A percentile compares a stretch with the other conserved stretches of the same genome.
phyloP scores from a whole-genome alignment of 37 sponge, comb jelly and placozoan species.

The Aplysina aerophoba region DNA sequence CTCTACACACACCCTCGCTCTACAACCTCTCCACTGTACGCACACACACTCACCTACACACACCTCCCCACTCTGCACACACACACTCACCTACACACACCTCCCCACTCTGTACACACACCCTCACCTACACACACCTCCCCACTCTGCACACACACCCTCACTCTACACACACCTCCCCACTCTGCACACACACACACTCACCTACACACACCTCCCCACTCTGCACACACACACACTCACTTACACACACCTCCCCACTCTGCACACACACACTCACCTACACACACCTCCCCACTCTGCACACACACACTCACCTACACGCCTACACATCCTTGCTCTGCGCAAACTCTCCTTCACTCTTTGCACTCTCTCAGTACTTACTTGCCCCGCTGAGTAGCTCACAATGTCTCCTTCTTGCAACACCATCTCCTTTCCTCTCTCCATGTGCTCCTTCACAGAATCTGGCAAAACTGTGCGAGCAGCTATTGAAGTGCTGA shows the following conservation, averaged over 20 bases:
- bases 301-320: neutral
- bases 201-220: neutral
- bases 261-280: neutral
- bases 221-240: neutral
- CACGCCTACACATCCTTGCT: too few species aligned
- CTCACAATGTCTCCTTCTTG: too few species aligned
- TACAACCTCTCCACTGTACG: too few species aligned
- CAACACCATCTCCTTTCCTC: too few species aligned
- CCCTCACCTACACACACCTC: neutral
- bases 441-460: too few species aligned
- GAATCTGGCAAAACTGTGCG: slow-evolving; percentile 85
- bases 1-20: too few species aligned
- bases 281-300: neutral
- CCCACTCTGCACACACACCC: neutral
- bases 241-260: neutral
- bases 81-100: neutral
- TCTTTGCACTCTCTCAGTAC: too few species aligned
- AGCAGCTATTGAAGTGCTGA: slow-evolving; percentile 74
- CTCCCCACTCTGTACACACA: neutral
- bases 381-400: too few species aligned
- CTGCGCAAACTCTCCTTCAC: too few species aligned
- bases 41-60: too few species aligned
- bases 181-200: neutral
- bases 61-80: too few species aligned
- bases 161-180: neutral